Evolutionary conservation across 2,113 vertebrate genomes (phyloP).

Genomic region (Muntiacus reevesi): DNA sequence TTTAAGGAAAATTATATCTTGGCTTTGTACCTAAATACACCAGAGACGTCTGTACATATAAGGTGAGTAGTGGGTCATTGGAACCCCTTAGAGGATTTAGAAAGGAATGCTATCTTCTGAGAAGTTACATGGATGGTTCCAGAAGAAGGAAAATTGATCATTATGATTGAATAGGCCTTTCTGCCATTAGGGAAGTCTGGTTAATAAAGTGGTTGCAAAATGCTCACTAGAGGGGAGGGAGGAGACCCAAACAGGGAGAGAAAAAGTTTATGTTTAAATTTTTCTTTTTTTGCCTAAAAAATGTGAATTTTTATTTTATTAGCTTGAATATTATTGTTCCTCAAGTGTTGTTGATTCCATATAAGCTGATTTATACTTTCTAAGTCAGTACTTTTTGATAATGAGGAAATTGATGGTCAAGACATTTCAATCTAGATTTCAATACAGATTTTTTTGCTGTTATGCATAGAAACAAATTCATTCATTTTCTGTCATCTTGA

Average conservation of each 20-base stretch:
- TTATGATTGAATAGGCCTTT: not conserved
- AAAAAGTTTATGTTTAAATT: not conserved
- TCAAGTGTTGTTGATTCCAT: not conserved
- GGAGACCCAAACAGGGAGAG: not conserved
- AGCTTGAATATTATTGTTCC: not conserved
- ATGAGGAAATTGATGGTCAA: not conserved
- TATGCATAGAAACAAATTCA: not conserved
- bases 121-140: not conserved
- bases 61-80: not conserved
- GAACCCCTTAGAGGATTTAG: not conserved
- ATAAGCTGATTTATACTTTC: not conserved
- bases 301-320: not conserved
- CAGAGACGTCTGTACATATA: not conserved
- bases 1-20: not conserved
- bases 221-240: not conserved
- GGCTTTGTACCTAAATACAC: not conserved
- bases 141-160: not conserved
- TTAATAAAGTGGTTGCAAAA: not conserved
- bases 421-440: not conserved
- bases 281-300: not conserved
- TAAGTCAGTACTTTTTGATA: not conserved
- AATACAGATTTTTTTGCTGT: not conserved
- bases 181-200: not conserved
- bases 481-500: constrained; percentile 4
- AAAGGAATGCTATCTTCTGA: not conserved